Evolutionary conservation across 92 coral and sea anemone species (phyloP).

Genomic region (Parazoanthus darwini): DNA sequence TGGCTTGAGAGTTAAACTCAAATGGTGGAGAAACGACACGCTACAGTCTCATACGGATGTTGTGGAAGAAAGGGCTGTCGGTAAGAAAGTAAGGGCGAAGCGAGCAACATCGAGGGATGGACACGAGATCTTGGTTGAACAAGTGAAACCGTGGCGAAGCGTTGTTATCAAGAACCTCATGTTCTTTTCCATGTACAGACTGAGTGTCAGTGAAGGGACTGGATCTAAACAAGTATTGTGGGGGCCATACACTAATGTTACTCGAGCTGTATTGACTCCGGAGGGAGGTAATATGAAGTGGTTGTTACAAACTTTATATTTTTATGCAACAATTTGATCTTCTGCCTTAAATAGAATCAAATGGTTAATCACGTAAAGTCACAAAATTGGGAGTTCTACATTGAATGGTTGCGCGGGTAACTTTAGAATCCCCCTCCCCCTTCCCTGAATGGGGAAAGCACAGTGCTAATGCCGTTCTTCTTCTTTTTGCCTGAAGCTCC

Average conservation of each 20-base stretch:
- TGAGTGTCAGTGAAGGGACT: conserved; percentile 44
- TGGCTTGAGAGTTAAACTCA: conserved; percentile 32
- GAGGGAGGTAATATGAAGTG: conserved; percentile 31
- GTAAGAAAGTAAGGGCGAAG: conserved; percentile 8
- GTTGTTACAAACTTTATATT: neutral
- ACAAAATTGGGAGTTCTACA: no score
- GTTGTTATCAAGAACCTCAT: conserved; percentile 22
- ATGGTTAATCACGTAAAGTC: no score
- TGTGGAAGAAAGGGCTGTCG: conserved; percentile 33
- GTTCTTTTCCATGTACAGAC: conserved; percentile 22
- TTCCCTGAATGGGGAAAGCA: no score
- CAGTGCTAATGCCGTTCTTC: neutral
- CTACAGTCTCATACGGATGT: conserved; percentile 22
- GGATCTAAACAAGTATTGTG: conserved; percentile 29
- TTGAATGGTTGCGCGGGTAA: no score
- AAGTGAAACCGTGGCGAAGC: conserved; percentile 18
- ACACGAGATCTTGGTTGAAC: conserved; percentile 27
- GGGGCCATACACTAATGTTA: conserved; percentile 37
- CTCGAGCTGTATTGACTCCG: conserved; percentile 33
- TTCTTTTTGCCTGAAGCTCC: conserved; percentile 8
- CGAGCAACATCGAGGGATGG: conserved; percentile 28
- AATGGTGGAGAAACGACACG: conserved; percentile 39
- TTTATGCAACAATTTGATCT: neutral
- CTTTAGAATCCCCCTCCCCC: no score
- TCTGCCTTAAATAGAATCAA: no score